Evolutionary conservation across 2,888 invertebrate genomes (phyloP), one percentile per base, ranked within the genome.

Genomic region (Lithophane ornitopus): DNA sequence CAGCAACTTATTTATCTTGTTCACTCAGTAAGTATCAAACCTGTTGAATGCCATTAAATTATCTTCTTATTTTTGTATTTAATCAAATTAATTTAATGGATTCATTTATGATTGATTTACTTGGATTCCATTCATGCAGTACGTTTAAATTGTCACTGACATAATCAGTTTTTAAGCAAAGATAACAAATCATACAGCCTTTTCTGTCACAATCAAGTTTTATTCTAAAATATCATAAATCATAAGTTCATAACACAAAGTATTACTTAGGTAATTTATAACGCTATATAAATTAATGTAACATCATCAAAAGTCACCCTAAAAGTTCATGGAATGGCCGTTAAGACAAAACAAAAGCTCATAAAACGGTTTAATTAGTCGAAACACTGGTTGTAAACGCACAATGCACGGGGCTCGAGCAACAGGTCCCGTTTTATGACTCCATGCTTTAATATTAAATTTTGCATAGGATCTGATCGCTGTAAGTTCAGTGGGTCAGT

Each of bases 361-460:
- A 89, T 92, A 90, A 92, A 91, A 84, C 86, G 84, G 85, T 89
- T 91, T 92, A 92, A 92, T 92, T 92, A 90, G 88, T 88, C 86
- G 85, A 85, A 91, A 90, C 88, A 89, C 78, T 87, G 83, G 84
- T 83, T 85, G 82, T 85, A 84, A 89, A 87, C 82, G 88, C 76
- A 87, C 83, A 86, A 84, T 80, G 80, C 80, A 85, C 72, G 73
- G 79, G 76, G 75, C 70, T 72, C 54, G 70, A 77, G 89, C 90
- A 90, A 90, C 89, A 90, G 89, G 90, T 90, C 82, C 81, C 82
- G 80, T 81, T 80, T 86, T 85, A 88, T 76, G 70, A 73, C 79
- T 73, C 70, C 80, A 73, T 80, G 78, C 74, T 80, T 73, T 79
- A 82, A 86, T 89, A 89, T 87, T 85, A 85, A 86, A 76, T 88